Conservation (phyloP, 2,113 vertebrate species). For the Anser brachyrhynchus region DNA sequence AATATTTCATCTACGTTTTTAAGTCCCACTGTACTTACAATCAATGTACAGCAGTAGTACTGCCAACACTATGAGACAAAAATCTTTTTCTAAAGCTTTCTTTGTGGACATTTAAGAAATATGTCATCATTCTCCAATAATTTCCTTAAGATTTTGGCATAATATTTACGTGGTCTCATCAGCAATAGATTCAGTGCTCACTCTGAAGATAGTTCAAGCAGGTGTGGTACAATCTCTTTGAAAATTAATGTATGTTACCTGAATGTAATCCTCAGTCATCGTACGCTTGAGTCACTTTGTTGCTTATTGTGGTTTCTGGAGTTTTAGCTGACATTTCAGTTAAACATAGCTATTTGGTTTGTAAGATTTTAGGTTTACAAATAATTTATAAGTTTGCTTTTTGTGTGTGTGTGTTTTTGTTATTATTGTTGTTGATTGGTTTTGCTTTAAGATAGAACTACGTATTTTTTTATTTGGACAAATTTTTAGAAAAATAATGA, state of each 20-base stretch:
- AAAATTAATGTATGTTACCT: background rate
- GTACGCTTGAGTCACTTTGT: background rate
- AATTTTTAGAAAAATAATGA: background rate
- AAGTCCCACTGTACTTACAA: background rate
- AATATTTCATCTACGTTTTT: background rate
- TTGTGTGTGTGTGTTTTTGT: background rate
- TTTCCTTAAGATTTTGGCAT: background rate
- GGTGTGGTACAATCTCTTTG: background rate
- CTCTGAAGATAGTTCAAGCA: background rate
- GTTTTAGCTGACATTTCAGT: background rate
- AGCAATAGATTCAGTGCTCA: background rate
- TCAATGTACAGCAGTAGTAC: too few species aligned
- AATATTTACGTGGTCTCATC: rapidly evolving
- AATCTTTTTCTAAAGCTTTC: background rate
- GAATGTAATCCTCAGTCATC: rapidly evolving
- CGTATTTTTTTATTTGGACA: background rate
- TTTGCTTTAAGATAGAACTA: background rate
- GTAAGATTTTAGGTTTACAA: background rate
- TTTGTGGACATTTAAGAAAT: background rate
- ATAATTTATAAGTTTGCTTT: background rate
- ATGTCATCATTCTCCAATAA: background rate
- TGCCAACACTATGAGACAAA: background rate
- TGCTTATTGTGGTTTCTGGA: background rate
- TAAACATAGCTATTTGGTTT: background rate
- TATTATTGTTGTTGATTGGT: too few species aligned